Conservation (phyloP, 2,888 invertebrate species). For the Lottia scabra region DNA sequence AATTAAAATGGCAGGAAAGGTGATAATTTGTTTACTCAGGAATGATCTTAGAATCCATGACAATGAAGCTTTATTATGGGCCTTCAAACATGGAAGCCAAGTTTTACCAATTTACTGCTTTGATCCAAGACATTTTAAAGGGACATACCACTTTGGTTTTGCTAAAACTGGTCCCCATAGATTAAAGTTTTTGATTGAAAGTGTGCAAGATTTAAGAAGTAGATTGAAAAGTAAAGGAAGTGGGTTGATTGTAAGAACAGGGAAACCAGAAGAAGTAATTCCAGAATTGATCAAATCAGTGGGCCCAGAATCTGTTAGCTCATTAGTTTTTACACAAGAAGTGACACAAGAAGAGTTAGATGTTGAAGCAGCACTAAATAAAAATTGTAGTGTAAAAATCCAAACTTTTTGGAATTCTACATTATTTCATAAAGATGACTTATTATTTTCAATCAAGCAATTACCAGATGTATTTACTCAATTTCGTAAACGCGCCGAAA, state of each 20-base stretch:
- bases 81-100: constrained; percentile 47
- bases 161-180: constrained; percentile 56
- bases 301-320: constrained; percentile 39
- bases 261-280: constrained; percentile 55
- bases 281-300: constrained; percentile 47
- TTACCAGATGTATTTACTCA: constrained; percentile 61
- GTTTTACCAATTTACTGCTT: constrained; percentile 61
- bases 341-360: constrained; percentile 58
- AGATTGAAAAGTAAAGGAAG: constrained; percentile 51
- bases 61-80: constrained; percentile 57
- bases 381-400: constrained; percentile 41
- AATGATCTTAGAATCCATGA: constrained; percentile 59
- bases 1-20: constrained; percentile 19
- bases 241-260: constrained; percentile 48
- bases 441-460: constrained; percentile 48
- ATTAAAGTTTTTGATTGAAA: constrained; percentile 52
- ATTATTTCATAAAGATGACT: constrained; percentile 55
- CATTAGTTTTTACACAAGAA: constrained; percentile 52
- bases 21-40: constrained; percentile 52
- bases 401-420: constrained; percentile 56
- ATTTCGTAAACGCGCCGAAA: constrained; percentile 57
- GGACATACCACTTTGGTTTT: constrained; percentile 53
- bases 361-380: constrained; percentile 46
- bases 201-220: constrained; percentile 45
- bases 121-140: constrained; percentile 54